Evolutionary conservation across 2,888 invertebrate genomes (phyloP).

Genomic region (Caenorhabditis panamensis): DNA sequence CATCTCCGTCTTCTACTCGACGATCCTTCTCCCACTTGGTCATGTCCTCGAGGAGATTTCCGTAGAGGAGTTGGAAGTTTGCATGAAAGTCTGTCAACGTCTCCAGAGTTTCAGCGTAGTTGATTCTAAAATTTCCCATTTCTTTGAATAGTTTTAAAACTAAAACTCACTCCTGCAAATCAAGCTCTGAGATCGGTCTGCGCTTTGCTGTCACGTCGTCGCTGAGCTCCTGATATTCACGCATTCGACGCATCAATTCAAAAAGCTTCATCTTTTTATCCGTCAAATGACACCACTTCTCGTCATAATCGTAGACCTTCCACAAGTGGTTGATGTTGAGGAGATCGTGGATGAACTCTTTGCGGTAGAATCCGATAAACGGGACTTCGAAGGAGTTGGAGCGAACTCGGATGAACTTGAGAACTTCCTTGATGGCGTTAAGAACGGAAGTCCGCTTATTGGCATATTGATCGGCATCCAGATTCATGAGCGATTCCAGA

Average conservation of each 20-base stretch:
- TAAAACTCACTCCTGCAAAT: slow-evolving; percentile 67
- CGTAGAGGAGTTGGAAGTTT: slow-evolving; percentile 90
- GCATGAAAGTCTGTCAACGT: slow-evolving; percentile 94
- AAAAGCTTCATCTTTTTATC: slow-evolving; percentile 83
- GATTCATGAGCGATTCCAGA: slow-evolving; percentile 25
- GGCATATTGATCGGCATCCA: neutral
- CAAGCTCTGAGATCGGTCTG: slow-evolving; percentile 62
- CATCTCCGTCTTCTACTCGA: slow-evolving; percentile 30
- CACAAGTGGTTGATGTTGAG: slow-evolving; percentile 95
- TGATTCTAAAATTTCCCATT: slow-evolving; percentile 83
- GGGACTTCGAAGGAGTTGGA: slow-evolving; percentile 85
- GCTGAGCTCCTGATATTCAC: slow-evolving; percentile 88
- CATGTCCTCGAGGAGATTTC: slow-evolving; percentile 84
- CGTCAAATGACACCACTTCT: slow-evolving; percentile 85
- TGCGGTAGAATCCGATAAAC: slow-evolving; percentile 97
- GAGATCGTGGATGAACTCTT: slow-evolving; percentile 90
- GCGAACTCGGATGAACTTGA: slow-evolving; percentile 58
- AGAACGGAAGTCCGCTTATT: slow-evolving; percentile 26
- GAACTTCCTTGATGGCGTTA: slow-evolving; percentile 56
- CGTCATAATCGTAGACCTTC: slow-evolving; percentile 97
- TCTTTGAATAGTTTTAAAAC: neutral
- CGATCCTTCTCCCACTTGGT: slow-evolving; percentile 68
- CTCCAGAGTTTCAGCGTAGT: slow-evolving; percentile 89
- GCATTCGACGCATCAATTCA: slow-evolving; percentile 92
- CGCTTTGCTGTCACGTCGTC: slow-evolving; percentile 49